These are phyloP conservation scores for Antechinus flavipes DNA, from an alignment of 2,113 vertebrate genomes.

Conservation along the genomic window DNA sequence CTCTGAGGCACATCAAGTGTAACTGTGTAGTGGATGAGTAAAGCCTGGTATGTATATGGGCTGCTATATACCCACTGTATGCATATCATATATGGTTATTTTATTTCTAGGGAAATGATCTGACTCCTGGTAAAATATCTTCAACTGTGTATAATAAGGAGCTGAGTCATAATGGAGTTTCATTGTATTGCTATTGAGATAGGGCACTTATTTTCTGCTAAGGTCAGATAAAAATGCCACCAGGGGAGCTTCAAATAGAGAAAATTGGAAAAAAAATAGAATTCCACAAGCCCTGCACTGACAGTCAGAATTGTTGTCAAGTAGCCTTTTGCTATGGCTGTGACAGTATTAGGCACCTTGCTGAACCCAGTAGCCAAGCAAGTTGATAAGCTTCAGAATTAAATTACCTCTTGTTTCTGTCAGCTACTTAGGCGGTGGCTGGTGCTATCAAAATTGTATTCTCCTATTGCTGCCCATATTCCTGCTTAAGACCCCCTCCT, in stretches of 20 bases:
- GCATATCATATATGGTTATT: not conserved
- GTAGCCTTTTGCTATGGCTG: not conserved
- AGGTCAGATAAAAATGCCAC: conserved; percentile 21
- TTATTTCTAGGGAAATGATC: not conserved
- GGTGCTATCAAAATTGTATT: conserved; percentile 36
- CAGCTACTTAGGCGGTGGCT: not conserved
- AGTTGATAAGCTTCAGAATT: conserved; percentile 60
- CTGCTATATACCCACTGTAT: not conserved
- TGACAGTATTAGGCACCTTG: conserved; percentile 7
- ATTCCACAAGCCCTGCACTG: not conserved
- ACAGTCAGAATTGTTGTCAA: conserved; percentile 22
- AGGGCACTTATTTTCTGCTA: conserved; percentile 41
- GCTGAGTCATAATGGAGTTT: not conserved
- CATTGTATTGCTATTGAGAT: not conserved
- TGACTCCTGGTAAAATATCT: not conserved
- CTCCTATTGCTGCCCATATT: not conserved
- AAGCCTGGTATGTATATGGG: not conserved
- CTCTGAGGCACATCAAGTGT: not conserved
- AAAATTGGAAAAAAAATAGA: not conserved
- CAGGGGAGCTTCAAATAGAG: not conserved
- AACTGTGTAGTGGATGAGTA: not conserved
- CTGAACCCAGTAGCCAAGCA: conserved; percentile 19
- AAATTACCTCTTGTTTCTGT: conserved; percentile 40
- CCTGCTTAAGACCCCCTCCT: conserved; percentile 42
- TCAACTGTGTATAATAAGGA: not conserved